phyloP scores from a whole-genome alignment of 2,113 vertebrate genomes.

The Platysteira castanea region DNA sequence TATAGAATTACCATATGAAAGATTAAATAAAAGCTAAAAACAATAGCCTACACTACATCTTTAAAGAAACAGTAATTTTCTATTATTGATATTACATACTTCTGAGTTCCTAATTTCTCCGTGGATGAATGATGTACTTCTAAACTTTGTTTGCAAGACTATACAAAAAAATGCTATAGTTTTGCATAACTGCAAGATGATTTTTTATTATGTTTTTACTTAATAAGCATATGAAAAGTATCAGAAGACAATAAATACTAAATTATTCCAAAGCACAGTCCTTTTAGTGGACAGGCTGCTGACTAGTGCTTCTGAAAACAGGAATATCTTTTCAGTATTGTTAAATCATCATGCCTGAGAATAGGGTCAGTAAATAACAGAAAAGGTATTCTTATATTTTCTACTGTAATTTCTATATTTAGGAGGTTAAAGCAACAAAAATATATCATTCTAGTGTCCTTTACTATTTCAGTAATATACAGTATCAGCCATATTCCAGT shows the following conservation, averaged over 20 bases:
- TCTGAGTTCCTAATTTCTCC: conserved; percentile 21
- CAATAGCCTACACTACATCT: conserved; percentile 22
- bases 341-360: conserved; percentile 18
- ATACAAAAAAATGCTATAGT: not conserved
- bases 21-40: conserved; percentile 37
- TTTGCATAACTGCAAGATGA: conserved; percentile 3
- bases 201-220: conserved; percentile 13
- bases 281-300: not conserved
- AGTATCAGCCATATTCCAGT: not conserved
- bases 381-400: not conserved
- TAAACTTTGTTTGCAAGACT: conserved; percentile 16
- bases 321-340: conserved; percentile 14
- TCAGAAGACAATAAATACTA: not conserved
- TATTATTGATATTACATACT: conserved; percentile 1
- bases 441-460: not conserved
- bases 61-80: conserved; percentile 34
- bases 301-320: conserved; percentile 18
- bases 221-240: not conserved
- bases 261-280: not conserved
- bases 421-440: not conserved
- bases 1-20: conserved; percentile 71
- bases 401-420: not conserved
- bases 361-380: not conserved
- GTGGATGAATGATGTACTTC: not conserved
- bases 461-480: not conserved